These are phyloP conservation scores for Lagodon rhomboides DNA, from an alignment of 2,797 vertebrate genomes.

Conservation along the genomic window DNA sequence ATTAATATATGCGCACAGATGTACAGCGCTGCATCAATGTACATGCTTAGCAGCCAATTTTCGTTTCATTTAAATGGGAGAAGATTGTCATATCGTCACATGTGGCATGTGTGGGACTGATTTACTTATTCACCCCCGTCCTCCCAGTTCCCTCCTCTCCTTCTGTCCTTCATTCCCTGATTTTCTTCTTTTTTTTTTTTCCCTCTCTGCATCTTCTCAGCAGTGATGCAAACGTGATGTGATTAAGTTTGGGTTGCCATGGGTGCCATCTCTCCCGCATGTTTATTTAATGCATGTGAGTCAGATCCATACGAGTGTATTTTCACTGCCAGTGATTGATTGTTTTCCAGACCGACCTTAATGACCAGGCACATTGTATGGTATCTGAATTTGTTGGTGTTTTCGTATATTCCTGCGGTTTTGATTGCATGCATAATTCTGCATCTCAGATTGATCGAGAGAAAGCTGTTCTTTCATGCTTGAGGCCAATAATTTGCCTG, in stretches of 20 bases:
- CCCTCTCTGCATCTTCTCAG: constrained; percentile 30
- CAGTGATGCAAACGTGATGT: constrained; percentile 42
- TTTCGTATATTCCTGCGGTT: constrained; percentile 33
- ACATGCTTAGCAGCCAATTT: constrained; percentile 68
- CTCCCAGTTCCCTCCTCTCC: constrained; percentile 45
- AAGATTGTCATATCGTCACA: constrained; percentile 54
- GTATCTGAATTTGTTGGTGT: constrained; percentile 26
- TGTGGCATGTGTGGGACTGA: constrained; percentile 49
- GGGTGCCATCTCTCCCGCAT: constrained; percentile 34
- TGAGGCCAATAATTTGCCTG: background rate
- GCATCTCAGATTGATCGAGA: constrained; percentile 40
- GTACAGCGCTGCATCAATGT: constrained; percentile 56
- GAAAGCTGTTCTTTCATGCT: constrained; percentile 19
- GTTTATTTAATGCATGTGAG: constrained; percentile 58
- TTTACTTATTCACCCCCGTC: constrained; percentile 62
- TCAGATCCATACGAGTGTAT: constrained; percentile 19
- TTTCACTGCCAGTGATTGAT: constrained; percentile 52
- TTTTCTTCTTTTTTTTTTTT: constrained; percentile 20
- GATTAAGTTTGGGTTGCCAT: constrained; percentile 45
- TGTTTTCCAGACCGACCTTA: constrained; percentile 34
- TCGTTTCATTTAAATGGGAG: constrained; percentile 58
- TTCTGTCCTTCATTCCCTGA: constrained; percentile 53
- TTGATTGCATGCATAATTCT: constrained; percentile 43
- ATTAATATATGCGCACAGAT: constrained; percentile 59
- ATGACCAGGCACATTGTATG: constrained; percentile 34